Base-by-base conservation (phyloP, 2,113 vertebrate species). In the Chelonoidis abingdonii region DNA sequence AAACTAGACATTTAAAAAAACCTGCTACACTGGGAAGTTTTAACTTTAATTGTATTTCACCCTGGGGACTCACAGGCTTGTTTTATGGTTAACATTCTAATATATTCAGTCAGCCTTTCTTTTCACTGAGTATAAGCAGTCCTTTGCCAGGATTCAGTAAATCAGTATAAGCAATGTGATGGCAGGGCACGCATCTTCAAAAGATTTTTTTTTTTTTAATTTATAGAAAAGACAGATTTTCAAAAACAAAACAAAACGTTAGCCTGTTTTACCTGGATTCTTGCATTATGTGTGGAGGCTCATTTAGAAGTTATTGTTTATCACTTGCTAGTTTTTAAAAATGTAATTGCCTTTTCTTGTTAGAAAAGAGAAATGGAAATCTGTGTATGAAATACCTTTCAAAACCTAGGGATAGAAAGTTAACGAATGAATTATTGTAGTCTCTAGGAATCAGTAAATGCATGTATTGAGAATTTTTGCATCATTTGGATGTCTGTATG, bases 21-120 rank as follows among this genome's bases (percentile, higher is more conserved):
- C 90, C 92, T 92, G 83, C 82, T 89, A 94, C 92, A 92, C 86
- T 82, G 92, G 50, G 83, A 93, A 93, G 79, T 81, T 97, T 95
- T 97, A 96, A 93, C 93, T 97, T 97, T 91, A 96, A 97, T 97
- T 97, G 95, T 92, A 84, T 69, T 69, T 94, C 50, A 0, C 84
- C 35, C 56, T 91, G 10, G 84, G 87, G 86, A 96, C 86, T 11
- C 21, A 59, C 21, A 3, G 76, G 78, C 85, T 95, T 84, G 69
- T 89, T 94, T 96, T 93, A 94, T 89, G 22, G 88, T 83, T 95
- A 87, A 95, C 62, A 62, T 94, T 97, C 92, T 97, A 94, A 80
- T 76, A 87, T 95, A 96, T 95, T 91, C 87, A 91, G 76, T 76
- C 92, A 78, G 89, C 54, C 79, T 95, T 76, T 83, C 56, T 94